phyloP scores from a whole-genome alignment of 2,797 vertebrate genomes.

The Manis crassicaudata region DNA sequence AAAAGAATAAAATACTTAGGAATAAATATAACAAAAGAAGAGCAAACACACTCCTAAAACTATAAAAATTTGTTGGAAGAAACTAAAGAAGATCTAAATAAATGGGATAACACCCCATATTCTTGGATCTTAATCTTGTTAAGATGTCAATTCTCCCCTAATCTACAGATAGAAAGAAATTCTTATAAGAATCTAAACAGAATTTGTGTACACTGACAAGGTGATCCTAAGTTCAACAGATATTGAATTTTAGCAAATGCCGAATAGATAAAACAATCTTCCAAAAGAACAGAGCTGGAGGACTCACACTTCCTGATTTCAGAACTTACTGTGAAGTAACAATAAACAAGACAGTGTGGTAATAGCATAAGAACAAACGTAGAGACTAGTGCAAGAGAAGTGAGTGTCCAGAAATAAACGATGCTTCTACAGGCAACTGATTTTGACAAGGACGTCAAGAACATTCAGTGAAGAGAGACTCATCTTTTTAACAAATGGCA shows the following conservation, averaged over 20 bases:
- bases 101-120: not conserved
- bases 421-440: not conserved
- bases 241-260: not conserved
- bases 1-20: not conserved
- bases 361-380: not conserved
- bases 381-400: not conserved
- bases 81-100: slow-evolving; percentile 27
- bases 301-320: slow-evolving; percentile 30
- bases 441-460: not conserved
- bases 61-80: slow-evolving; percentile 1
- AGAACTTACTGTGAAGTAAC: not conserved
- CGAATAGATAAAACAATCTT: not conserved
- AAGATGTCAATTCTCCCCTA: not conserved
- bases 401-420: slow-evolving; percentile 18
- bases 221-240: not conserved
- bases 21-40: slow-evolving; percentile 2
- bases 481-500: slow-evolving; percentile 10
- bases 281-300: not conserved
- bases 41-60: not conserved
- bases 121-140: not conserved
- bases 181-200: not conserved
- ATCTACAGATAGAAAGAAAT: not conserved
- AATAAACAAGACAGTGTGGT: not conserved
- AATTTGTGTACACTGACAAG: not conserved
- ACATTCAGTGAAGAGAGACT: not conserved